Conservation (phyloP, 37 sponge, comb jelly and placozoan genomes). For the Oopsacas minuta region DNA sequence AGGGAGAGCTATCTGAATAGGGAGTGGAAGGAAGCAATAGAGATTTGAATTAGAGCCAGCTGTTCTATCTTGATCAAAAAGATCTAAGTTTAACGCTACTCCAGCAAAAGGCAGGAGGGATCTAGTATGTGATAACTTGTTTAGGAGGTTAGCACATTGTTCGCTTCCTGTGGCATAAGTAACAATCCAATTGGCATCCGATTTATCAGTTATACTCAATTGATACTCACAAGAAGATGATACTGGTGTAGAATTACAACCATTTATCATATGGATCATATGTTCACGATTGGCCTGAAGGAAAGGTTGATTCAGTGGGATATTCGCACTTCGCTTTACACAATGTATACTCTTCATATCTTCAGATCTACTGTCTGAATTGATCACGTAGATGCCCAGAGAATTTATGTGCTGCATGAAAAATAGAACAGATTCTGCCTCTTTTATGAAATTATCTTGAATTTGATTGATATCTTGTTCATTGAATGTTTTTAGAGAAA, state of each 20-base stretch:
- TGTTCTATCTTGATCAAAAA: neutral
- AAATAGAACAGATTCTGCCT: neutral
- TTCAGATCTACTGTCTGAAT: neutral
- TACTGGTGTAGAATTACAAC: neutral
- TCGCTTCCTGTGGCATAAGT: neutral
- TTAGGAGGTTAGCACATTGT: neutral
- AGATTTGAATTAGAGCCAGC: neutral
- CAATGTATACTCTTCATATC: neutral
- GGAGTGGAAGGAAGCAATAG: neutral
- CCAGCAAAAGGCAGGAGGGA: neutral
- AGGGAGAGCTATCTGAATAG: neutral
- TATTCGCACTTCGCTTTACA: neutral
- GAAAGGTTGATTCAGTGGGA: neutral
- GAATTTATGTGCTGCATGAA: neutral
- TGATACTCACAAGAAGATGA: neutral
- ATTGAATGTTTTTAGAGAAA: neutral
- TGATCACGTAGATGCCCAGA: neutral
- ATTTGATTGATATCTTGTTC: neutral
- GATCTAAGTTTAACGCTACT: neutral
- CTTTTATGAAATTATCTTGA: conserved; percentile 1
- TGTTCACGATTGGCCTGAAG: neutral
- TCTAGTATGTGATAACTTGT: neutral
- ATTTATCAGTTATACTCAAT: neutral
- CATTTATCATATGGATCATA: neutral
- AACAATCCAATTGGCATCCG: neutral